phyloP scores from a whole-genome alignment of 2,797 vertebrate species.

The Numenius phaeopus region DNA sequence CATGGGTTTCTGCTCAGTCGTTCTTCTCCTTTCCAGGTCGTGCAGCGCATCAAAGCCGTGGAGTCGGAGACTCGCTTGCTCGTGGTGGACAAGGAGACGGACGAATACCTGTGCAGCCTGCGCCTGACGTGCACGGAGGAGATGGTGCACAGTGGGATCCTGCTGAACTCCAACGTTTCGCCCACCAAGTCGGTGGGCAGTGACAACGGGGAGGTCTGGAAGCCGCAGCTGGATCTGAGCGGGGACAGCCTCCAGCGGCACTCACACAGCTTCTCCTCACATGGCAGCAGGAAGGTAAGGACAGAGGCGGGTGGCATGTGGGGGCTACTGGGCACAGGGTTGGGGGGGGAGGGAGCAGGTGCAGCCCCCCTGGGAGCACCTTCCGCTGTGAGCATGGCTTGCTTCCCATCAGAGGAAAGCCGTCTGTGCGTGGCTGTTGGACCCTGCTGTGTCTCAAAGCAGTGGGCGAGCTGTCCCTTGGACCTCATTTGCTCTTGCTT shows the following conservation, averaged over 20 bases:
- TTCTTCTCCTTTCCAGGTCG: constrained; percentile 82
- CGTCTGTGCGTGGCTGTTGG: fast-evolving
- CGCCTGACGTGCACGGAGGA: constrained; percentile 87
- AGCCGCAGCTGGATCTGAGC: constrained; percentile 77
- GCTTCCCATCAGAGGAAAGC: fast-evolving
- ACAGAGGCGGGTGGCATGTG: fast-evolving
- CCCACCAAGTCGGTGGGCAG: constrained; percentile 69
- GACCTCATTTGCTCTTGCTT: fast-evolving
- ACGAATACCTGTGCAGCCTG: constrained; percentile 85
- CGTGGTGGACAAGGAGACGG: constrained; percentile 91
- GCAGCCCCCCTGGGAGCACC: not conserved
- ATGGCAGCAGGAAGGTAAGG: constrained; percentile 88
- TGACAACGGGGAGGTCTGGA: constrained; percentile 83
- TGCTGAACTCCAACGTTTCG: not conserved
- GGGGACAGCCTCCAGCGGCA: constrained; percentile 80
- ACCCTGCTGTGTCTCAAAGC: fast-evolving
- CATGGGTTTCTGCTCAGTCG: not conserved
- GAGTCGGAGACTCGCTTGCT: constrained; percentile 88
- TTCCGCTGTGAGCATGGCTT: fast-evolving
- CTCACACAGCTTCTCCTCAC: constrained; percentile 83
- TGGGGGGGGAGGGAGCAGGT: not conserved
- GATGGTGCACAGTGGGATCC: constrained; percentile 82
- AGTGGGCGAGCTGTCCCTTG: not conserved
- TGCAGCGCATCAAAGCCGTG: constrained; percentile 89
- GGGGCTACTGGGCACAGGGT: not conserved